Base-by-base conservation (phyloP, 2,888 invertebrate genomes). In the Peribatodes rhomboidaria region DNA sequence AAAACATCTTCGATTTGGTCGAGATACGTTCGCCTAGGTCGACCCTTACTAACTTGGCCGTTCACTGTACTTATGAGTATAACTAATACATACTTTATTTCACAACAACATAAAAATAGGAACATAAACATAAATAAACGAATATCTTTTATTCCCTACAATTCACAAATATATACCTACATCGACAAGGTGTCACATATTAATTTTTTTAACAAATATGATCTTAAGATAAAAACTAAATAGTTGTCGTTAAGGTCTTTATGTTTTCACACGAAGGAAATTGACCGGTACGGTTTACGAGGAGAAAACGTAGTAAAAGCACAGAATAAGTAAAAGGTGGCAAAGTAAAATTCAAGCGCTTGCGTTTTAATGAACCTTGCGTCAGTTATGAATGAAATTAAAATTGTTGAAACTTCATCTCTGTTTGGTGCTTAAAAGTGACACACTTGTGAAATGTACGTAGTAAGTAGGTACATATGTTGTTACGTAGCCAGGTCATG, bases 271-370 rank as follows among this genome's bases (percentile, higher is more conserved):
- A 55, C 55, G 55, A 8, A 49, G 56, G 42, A 62, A 62, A 62
- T 52, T 44, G 52, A 52, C 44, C 55, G 20, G 42, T 35, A 52
- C 35, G 6, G 33, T 52, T 57, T 47, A 63, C 22, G 63, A 58
- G 63, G 63, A 63, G 63, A 63, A 62, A 62, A 57, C 44, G 20
- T 47, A 37, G 42, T 53, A 41, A 56, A 57, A 10, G 13, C 13
- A 39, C 44, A 33, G 42, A 57, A 46, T 57, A 18, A 56, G 16
- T 50, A 33, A 47, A 33, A 50, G 11, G n/a, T 41, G 16, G 16
- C 6, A 8, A 57, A 18, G 22, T 56, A 37, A 49, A 55, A 14
- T 46, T 62, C 13, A 56, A 62, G 14, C 22, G 18, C 22, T 27
- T 31, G 50, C 33, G 22, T 39, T 14, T 46, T 49, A 47, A 27